Evolutionary conservation across 2,888 invertebrate species (phyloP).

Genomic region (Eurytoma californica): DNA sequence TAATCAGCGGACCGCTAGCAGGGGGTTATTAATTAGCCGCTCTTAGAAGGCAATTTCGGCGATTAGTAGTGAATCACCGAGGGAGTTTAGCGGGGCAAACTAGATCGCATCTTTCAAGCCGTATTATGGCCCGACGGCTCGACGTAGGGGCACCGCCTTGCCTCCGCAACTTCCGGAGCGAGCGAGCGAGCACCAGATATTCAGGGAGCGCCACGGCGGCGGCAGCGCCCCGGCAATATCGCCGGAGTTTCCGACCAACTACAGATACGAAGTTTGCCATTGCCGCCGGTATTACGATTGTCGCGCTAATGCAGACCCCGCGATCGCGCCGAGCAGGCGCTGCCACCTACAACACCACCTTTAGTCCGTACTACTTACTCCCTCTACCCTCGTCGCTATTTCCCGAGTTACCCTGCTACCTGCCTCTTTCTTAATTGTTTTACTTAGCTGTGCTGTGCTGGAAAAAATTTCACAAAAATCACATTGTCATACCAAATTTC

Average conservation of each 20-base stretch:
- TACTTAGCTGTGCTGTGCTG: no score
- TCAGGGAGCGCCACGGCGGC: neutral
- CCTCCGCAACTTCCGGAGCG: slow-evolving; percentile 35
- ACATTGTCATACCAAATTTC: no score
- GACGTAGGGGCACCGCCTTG: neutral
- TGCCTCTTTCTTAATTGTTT: no score
- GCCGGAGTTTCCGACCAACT: slow-evolving; percentile 35
- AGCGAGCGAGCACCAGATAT: slow-evolving; percentile 8
- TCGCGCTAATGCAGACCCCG: slow-evolving; percentile 37
- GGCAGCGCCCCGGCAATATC: slow-evolving; percentile 26
- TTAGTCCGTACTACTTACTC: no score
- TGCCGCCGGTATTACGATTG: slow-evolving; percentile 47
- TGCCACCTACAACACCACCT: neutral
- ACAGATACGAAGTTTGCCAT: slow-evolving; percentile 52
- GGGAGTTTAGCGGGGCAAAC: slow-evolving; percentile 13
- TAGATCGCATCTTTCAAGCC: slow-evolving; percentile 49
- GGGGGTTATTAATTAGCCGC: slow-evolving; percentile 41
- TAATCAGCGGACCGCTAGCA: neutral
- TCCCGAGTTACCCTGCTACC: no score
- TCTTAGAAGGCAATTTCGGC: slow-evolving; percentile 38
- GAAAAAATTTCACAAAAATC: no score
- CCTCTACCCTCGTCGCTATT: neutral
- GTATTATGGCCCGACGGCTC: slow-evolving; percentile 20
- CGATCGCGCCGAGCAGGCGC: neutral
- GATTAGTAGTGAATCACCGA: slow-evolving; percentile 39